Evolutionary conservation across 2,797 vertebrate genomes (phyloP).

Genomic region (Cheirogaleus major): DNA sequence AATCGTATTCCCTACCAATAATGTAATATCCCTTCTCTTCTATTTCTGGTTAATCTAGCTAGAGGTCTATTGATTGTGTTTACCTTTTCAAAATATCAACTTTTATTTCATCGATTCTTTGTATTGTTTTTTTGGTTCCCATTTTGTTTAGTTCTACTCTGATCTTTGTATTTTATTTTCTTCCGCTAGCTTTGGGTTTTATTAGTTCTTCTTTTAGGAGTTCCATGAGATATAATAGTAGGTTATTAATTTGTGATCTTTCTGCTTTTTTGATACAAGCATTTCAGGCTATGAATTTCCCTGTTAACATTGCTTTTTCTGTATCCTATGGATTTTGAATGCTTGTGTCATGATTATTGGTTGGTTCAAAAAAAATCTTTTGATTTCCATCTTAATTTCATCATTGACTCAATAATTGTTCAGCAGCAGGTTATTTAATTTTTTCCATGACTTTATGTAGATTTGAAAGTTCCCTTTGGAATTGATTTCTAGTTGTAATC

Average conservation of each 20-base stretch:
- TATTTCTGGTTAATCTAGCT: not conserved
- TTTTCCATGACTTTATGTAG: not conserved
- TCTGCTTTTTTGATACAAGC: not conserved
- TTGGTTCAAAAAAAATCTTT: not conserved
- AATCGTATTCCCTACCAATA: not conserved
- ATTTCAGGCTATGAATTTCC: not conserved
- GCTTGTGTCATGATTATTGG: not conserved
- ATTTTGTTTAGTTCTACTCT: not conserved
- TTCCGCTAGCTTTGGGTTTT: not conserved
- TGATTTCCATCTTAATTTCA: not conserved
- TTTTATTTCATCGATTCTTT: not conserved
- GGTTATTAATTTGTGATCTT: not conserved
- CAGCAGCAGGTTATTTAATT: not conserved
- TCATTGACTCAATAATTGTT: not conserved
- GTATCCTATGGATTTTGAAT: not conserved
- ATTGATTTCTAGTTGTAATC: not conserved
- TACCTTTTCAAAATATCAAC: not conserved
- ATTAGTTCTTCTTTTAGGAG: not conserved
- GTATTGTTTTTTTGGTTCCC: not conserved
- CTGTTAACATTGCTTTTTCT: not conserved
- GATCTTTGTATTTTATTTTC: not conserved
- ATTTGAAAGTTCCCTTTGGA: not conserved
- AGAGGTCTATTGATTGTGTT: not conserved
- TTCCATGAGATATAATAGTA: not conserved
- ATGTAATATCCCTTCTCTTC: too few relatives aligned